Evolutionary conservation across 2,113 vertebrate genomes (phyloP).

Genomic region (Periophthalmodon schlosseri): DNA sequence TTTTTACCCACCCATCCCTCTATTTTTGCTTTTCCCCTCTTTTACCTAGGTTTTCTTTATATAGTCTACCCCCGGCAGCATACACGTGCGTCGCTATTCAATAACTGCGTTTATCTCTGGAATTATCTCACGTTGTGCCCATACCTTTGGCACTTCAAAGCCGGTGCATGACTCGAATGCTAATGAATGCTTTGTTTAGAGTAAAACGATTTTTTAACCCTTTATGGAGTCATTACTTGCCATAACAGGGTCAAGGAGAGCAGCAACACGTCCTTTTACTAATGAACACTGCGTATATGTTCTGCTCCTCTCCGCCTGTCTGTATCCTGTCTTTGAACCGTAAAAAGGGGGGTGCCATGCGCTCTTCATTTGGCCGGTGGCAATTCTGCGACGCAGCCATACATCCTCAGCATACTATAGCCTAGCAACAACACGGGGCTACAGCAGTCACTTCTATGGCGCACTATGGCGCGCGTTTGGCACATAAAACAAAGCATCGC

Average conservation of each 20-base stretch:
- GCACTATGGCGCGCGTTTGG: conserved; percentile 48
- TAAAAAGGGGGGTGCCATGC: neutral
- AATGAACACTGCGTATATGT: conserved; percentile 14
- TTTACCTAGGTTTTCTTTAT: conserved; percentile 50
- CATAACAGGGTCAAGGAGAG: neutral
- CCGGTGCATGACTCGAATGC: conserved; percentile 20
- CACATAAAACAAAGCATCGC: conserved; percentile 44
- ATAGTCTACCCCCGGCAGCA: conserved; percentile 43
- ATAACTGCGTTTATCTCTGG: conserved; percentile 4
- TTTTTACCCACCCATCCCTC: conserved; percentile 48
- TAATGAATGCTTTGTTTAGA: neutral
- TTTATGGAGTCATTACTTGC: conserved; percentile 11
- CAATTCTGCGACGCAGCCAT: conserved; percentile 52
- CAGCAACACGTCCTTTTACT: neutral
- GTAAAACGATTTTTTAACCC: neutral
- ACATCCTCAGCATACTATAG: neutral
- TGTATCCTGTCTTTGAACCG: conserved; percentile 46
- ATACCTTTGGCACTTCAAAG: neutral
- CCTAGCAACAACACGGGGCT: neutral
- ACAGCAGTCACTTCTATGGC: neutral
- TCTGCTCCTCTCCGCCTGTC: conserved; percentile 56
- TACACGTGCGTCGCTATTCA: conserved; percentile 23
- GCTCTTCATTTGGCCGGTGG: conserved; percentile 59
- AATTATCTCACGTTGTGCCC: neutral
- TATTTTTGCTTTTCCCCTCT: conserved; percentile 33